These are phyloP conservation scores for Orthosia gothica DNA, from an alignment of 2,888 invertebrate species.

Conservation along the genomic window DNA sequence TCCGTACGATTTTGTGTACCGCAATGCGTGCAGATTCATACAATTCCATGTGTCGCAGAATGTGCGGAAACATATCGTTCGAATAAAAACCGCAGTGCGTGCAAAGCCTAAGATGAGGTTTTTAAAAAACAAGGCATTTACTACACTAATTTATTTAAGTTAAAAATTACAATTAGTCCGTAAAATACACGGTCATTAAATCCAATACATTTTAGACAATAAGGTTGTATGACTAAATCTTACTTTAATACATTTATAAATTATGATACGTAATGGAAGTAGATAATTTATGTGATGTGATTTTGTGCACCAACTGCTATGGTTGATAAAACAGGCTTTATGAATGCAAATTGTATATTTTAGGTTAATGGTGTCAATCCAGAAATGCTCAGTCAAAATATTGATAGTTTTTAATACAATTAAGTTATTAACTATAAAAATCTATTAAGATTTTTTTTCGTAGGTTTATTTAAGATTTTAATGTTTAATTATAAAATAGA, in stretches of 20 bases:
- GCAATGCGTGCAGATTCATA: too few species aligned
- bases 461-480: constrained; percentile 19
- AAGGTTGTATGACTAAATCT: background rate
- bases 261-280: background rate
- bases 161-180: constrained; percentile 8
- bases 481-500: constrained; percentile 35
- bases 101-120: too few species aligned
- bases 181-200: constrained; percentile 1
- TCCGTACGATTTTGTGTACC: too few species aligned
- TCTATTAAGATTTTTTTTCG: background rate
- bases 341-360: background rate
- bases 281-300: background rate
- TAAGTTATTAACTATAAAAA: background rate
- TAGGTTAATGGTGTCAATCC: background rate
- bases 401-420: background rate
- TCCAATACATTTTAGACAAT: constrained; percentile 9
- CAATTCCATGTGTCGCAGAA: too few species aligned
- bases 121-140: background rate
- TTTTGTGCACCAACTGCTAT: background rate
- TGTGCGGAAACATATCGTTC: too few species aligned
- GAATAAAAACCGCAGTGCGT: too few species aligned
- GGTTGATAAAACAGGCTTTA: background rate
- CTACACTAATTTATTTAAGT: constrained; percentile 35
- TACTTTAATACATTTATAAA: background rate
- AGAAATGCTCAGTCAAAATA: background rate